phyloP scores from a whole-genome alignment of 2,888 invertebrate genomes.

The Synanthedon formicaeformis region DNA sequence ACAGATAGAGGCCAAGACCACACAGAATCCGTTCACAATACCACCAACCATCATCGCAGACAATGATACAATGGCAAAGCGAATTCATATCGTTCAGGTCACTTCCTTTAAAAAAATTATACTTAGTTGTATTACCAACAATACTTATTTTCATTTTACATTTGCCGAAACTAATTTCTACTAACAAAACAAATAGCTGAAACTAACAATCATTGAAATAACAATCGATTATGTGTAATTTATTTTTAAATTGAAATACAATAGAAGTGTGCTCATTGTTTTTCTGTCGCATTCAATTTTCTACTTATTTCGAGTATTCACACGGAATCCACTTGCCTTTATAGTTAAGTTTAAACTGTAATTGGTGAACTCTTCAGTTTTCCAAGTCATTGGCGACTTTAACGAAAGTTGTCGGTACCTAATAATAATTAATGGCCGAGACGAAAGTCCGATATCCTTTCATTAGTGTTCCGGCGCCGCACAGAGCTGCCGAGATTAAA shows the following conservation, averaged over 20 bases:
- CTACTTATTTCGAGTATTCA: conserved; percentile 8
- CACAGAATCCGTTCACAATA: neutral
- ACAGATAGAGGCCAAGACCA: neutral
- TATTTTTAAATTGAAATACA: too few species aligned
- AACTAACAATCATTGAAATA: too few species aligned
- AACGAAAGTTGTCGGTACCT: conserved; percentile 44
- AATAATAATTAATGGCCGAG: conserved; percentile 67
- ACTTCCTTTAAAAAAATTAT: neutral
- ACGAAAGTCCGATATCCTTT: conserved; percentile 67
- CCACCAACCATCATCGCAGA: neutral
- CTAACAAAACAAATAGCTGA: too few species aligned
- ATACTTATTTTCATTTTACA: too few species aligned
- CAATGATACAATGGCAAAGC: conserved; percentile 2
- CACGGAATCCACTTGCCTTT: conserved; percentile 24
- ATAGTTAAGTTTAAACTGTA: conserved; percentile 39
- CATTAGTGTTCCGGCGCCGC: conserved; percentile 55
- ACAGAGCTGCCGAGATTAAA: conserved; percentile 56
- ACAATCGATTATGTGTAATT: too few species aligned
- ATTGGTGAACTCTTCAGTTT: conserved; percentile 53
- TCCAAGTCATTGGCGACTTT: conserved; percentile 56
- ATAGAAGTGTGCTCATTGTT: too few species aligned
- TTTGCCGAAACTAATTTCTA: too few species aligned
- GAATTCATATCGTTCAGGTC: conserved; percentile 13
- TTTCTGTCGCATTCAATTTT: neutral
- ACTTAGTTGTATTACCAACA: neutral